Conservation (phyloP, 1,140 invertebrate genomes). For the Sycophila sp. region DNA sequence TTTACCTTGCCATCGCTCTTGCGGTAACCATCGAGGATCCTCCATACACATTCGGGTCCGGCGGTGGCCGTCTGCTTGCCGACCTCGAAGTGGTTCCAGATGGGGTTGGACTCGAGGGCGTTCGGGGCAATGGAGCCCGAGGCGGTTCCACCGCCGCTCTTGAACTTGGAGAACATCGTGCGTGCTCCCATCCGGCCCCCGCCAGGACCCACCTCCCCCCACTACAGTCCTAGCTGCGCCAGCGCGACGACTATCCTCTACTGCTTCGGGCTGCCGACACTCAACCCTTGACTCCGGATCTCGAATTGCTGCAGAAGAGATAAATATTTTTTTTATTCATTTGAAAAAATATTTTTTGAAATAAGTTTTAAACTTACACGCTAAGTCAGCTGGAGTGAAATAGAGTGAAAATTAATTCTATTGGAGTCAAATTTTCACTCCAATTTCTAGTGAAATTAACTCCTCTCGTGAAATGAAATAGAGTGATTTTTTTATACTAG, state of each 20-base stretch:
- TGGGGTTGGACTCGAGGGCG: conserved; percentile 83
- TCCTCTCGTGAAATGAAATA: no score
- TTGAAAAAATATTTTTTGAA: no score
- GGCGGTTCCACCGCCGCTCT: conserved; percentile 65
- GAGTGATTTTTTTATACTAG: no score
- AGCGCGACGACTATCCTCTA: background rate
- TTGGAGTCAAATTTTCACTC: no score
- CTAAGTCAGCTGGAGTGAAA: no score
- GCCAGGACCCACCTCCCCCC: background rate
- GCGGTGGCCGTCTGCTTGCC: conserved; percentile 88
- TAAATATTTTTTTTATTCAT: background rate
- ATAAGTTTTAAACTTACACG: no score
- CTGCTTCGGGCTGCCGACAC: no score
- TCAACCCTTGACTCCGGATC: no score
- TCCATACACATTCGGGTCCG: conserved; percentile 92
- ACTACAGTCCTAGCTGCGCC: background rate
- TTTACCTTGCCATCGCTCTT: conserved; percentile 90
- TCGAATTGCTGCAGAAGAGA: no score
- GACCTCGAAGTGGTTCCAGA: conserved; percentile 88
- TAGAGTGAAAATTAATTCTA: no score
- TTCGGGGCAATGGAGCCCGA: conserved; percentile 64
- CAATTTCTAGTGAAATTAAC: no score
- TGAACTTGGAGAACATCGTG: conserved; percentile 81
- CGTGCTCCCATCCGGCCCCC: conserved; percentile 57
- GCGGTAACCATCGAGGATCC: conserved; percentile 88